Evolutionary conservation across 2,797 vertebrate genomes (phyloP).

Genomic region (Sylvia borin): DNA sequence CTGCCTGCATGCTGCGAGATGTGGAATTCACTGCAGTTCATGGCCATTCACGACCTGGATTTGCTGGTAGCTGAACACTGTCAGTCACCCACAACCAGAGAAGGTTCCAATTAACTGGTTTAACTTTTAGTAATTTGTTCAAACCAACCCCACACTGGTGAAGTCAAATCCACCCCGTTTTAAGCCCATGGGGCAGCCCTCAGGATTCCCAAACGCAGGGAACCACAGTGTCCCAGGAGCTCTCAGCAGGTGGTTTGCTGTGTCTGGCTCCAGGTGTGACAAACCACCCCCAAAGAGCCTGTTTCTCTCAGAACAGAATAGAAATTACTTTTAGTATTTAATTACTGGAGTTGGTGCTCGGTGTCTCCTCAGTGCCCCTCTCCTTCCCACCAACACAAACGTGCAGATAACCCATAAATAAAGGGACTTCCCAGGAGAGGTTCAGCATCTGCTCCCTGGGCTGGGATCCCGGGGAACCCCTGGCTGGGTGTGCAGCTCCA

Average conservation of each 20-base stretch:
- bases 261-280: not conserved
- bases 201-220: accelerated
- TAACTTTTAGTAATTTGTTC: not conserved
- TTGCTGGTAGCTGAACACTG: not conserved
- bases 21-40: not conserved
- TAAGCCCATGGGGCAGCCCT: not conserved
- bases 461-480: not conserved
- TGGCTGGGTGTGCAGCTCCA: accelerated
- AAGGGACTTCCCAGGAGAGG: not conserved
- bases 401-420: accelerated
- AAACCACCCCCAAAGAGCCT: not conserved
- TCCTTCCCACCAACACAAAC: not conserved
- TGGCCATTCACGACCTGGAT: not conserved
- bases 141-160: not conserved
- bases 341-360: not conserved
- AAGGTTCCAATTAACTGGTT: not conserved
- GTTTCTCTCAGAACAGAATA: accelerated
- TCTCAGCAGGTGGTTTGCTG: not conserved
- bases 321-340: not conserved
- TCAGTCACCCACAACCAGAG: not conserved
- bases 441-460: not conserved
- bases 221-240: not conserved
- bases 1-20: accelerated
- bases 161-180: not conserved
- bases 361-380: not conserved